Evolutionary conservation across 2,113 vertebrate species (phyloP), one percentile per base, ranked within the genome.

Genomic region (Aepyceros melampus): DNA sequence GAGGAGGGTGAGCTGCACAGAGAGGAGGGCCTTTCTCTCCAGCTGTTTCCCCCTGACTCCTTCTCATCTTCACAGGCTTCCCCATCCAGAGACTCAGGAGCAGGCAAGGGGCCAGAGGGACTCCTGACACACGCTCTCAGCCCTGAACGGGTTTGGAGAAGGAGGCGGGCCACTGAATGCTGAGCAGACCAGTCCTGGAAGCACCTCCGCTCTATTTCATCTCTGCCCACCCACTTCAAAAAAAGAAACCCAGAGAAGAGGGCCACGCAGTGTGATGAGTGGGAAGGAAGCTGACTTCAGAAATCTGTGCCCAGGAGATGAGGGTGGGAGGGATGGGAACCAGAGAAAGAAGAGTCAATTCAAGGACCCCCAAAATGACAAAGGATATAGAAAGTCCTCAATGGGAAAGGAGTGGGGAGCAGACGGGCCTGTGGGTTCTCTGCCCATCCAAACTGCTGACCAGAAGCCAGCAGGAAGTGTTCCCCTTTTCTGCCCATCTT

Each of bases 81-180:
- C 87, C 82, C 16, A 60, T n/a, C 92, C 86, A 64, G 95, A 96
- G 97, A 97, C 74, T 91, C 95, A 62, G 93, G 85, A 92, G 74
- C 79, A 89, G 93, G 88, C 97, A 94, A 92, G 74, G 60, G 84
- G 94, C 95, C 98, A 97, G 56, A 89, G 95, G 87, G 95, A 97
- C 93, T 89, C 86, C 74, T 95, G 95, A 95, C 17, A 15, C 79
- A 87, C 81, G 23, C 17, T 88, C 92, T 86, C 55, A 91, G 89
- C 56, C 92, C 87, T 60, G 45, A 47, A 47, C 67, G 21, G 55
- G 79, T 84, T 90, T 87, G 79, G 74, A 43, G 43, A 2, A 60
- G 89, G 93, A 27, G 78, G 49, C 7, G 14, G 21, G 33, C 11
- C 31, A n/a, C 76, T 19, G 85, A 60, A 67, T n/a, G 64, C 60